phyloP scores from a whole-genome alignment of 2,797 vertebrate genomes.

The Morus bassanus region DNA sequence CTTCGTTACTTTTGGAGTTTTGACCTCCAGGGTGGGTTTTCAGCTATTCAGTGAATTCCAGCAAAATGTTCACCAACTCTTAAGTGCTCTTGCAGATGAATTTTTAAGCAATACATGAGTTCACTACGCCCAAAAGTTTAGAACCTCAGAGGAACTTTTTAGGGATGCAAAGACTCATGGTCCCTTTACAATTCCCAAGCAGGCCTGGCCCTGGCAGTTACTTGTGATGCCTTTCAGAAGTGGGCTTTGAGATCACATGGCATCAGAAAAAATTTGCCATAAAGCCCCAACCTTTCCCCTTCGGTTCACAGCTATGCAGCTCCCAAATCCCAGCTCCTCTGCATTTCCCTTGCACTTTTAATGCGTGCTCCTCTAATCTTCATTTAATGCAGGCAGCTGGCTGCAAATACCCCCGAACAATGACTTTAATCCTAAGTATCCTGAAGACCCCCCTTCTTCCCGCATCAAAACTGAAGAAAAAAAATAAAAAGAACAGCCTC shows the following conservation, averaged over 20 bases:
- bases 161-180: background rate
- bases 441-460: constrained; percentile 74
- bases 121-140: background rate
- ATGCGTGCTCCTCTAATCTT: constrained; percentile 79
- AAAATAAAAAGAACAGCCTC: constrained; percentile 54
- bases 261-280: constrained; percentile 72
- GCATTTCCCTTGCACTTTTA: constrained; percentile 59
- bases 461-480: constrained; percentile 13
- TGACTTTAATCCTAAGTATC: constrained; percentile 81
- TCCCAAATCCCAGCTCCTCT: constrained; percentile 73
- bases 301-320: constrained; percentile 76
- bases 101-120: background rate
- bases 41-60: background rate
- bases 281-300: constrained; percentile 73
- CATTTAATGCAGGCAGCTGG: constrained; percentile 86
- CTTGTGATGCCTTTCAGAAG: background rate
- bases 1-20: background rate
- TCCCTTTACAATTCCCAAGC: background rate
- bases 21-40: background rate
- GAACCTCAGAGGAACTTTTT: background rate
- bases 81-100: background rate
- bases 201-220: background rate
- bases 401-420: constrained; percentile 84
- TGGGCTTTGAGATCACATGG: constrained; percentile 75
- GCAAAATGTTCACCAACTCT: background rate